phyloP scores from a whole-genome alignment of 1,140 invertebrate species.

The Scaptodrosophila lebanonensis region DNA sequence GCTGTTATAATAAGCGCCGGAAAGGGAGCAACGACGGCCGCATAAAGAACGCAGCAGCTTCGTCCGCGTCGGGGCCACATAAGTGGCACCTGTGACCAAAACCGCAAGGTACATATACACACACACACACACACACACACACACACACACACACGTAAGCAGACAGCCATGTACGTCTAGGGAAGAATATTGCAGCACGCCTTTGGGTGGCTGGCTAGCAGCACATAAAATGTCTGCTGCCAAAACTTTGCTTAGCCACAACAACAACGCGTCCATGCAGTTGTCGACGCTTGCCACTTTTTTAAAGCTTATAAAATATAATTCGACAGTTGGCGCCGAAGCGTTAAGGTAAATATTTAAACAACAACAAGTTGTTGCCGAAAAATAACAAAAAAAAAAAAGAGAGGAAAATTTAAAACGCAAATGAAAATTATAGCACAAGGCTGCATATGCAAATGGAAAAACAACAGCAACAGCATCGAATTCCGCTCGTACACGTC shows the following conservation, averaged over 20 bases:
- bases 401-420: too few species aligned
- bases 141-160: constrained; percentile 14
- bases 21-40: constrained; percentile 17
- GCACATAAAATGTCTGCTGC: constrained; percentile 41
- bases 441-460: too few species aligned
- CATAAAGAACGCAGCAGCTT: constrained; percentile 29
- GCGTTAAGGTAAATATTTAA: constrained; percentile 46
- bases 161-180: constrained; percentile 20
- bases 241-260: constrained; percentile 16
- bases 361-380: too few species aligned
- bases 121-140: constrained; percentile 13
- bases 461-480: too few species aligned
- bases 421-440: too few species aligned
- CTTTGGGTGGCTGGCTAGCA: constrained; percentile 37
- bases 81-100: constrained; percentile 67
- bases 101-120: background rate
- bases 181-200: constrained; percentile 31
- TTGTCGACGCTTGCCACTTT: constrained; percentile 6
- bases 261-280: constrained; percentile 5
- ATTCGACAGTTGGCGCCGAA: constrained; percentile 47
- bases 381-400: too few species aligned
- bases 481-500: too few species aligned
- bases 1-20: constrained; percentile 59
- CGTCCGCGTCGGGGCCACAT: constrained; percentile 32
- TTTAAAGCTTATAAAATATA: constrained; percentile 57